Conservation (phyloP, 2,888 invertebrate genomes). For the Leptinotarsa tumamoca region DNA sequence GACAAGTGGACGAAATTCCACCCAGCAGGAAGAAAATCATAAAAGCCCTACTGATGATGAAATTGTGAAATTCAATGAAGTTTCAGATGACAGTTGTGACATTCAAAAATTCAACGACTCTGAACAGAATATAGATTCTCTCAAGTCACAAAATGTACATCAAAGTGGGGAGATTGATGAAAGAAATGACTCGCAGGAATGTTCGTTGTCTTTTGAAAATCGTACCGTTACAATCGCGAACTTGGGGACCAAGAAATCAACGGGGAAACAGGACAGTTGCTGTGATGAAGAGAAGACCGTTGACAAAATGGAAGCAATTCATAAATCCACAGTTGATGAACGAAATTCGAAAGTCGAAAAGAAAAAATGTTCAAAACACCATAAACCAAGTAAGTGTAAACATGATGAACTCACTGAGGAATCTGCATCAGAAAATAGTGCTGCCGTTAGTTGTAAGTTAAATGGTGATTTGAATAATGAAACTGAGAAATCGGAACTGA, state of each 20-base stretch:
- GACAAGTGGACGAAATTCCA: background rate
- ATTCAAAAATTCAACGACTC: background rate
- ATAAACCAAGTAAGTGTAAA: slow-evolving; percentile 5
- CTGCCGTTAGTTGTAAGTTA: background rate
- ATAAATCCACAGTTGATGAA: background rate
- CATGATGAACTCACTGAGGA: background rate
- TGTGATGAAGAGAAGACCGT: background rate
- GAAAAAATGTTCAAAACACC: background rate
- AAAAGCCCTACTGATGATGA: background rate
- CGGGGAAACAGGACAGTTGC: background rate
- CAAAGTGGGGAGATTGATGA: background rate
- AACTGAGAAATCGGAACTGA: background rate
- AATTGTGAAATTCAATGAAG: background rate
- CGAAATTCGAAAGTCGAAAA: background rate
- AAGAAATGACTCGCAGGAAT: background rate
- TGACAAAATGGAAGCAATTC: background rate
- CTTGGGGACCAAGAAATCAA: background rate
- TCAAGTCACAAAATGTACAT: background rate
- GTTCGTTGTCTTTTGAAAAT: background rate
- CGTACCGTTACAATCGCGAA: background rate
- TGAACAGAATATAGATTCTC: slow-evolving; percentile 12
- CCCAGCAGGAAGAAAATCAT: background rate
- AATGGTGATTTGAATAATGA: background rate
- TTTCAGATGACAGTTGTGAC: slow-evolving; percentile 5
- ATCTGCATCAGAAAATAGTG: background rate